Evolutionary conservation across 2,797 vertebrate genomes (phyloP), one percentile per base, ranked within the genome.

Genomic region (Loris lydekkerianus): DNA sequence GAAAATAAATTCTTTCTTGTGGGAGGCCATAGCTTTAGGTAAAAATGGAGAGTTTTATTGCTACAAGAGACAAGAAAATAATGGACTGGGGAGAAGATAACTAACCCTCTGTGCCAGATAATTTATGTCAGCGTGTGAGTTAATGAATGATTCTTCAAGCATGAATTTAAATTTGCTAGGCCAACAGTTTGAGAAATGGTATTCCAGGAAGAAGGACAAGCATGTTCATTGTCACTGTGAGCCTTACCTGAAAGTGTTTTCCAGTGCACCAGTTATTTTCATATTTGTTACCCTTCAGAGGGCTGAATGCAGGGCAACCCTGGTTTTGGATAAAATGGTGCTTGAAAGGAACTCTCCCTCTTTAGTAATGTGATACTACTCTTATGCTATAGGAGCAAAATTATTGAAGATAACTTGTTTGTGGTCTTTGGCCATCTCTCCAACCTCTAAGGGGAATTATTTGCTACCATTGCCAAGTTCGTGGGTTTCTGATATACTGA

Each of bases 1-100:
- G 75, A 56, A 76, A 82, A 88, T 73, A 53, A 5, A 65, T 65
- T 82, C 20, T 96, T 89, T 90, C n/a, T 53, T 67, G 10, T 76
- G 43, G n/a, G 25, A 67, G 14, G 31, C 20, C 10, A 23, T 69
- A 29, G 7, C 49, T 93, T 94, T 23, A 89, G 46, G 6, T 92
- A 67, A 75, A 84, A 86, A 70, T 11, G 9, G 34, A 65, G 60
- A 58, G 7, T 53, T 81, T 85, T 67, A 89, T 84, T 56, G 1
- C 43, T 73, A 2, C 46, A 40, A 85, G 40, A 86, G 86, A 86
- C 4, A 81, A 75, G 53, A 15, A 67, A 65, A 85, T 77, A 77
- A 40, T 78, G 60, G 20, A 13, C 27, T 43, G 31, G 29, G 61
- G 18, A 81, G 53, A 72, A 69, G 5, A 20, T 43, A 34, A 56